Conservation (phyloP, 2,888 invertebrate species). For the Cataglyphis albicans region DNA sequence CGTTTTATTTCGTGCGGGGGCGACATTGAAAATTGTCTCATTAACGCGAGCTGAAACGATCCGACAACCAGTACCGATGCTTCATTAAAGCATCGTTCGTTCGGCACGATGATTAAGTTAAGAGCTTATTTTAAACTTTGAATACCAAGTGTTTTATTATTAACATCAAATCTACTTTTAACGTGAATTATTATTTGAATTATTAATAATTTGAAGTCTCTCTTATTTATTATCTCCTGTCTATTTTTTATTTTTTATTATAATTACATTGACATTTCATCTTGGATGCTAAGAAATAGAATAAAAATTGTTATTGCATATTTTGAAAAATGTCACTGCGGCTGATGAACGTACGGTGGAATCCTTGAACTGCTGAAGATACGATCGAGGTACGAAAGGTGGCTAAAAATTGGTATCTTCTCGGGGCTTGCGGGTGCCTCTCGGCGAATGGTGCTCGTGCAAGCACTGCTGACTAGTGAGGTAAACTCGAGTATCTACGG, state of each 20-base stretch:
- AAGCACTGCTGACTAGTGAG: constrained; percentile 82
- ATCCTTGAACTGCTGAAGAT: not conserved
- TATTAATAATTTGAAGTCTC: not conserved
- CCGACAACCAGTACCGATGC: not conserved
- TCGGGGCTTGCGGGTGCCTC: constrained; percentile 82
- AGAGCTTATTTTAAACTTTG: not conserved
- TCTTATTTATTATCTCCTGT: not conserved
- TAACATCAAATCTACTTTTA: not conserved
- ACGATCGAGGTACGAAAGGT: constrained; percentile 23
- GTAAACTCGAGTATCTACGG: constrained; percentile 82
- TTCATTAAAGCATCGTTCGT: not conserved
- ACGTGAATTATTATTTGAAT: not conserved
- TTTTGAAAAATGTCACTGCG: not conserved
- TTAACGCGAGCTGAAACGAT: constrained; percentile 58
- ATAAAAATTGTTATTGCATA: not conserved
- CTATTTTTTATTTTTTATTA: not conserved
- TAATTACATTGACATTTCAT: not conserved
- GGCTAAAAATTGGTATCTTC: constrained; percentile 83
- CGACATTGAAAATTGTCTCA: constrained; percentile 62
- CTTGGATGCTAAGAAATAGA: not conserved
- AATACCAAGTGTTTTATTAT: not conserved
- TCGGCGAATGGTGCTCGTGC: constrained; percentile 82
- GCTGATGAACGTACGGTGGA: not conserved
- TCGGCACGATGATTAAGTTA: not conserved
- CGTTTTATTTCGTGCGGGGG: constrained; percentile 64